These are phyloP conservation scores for Sarcophaga variegata DNA, from an alignment of 2,888 invertebrate genomes.

Conservation along the genomic window DNA sequence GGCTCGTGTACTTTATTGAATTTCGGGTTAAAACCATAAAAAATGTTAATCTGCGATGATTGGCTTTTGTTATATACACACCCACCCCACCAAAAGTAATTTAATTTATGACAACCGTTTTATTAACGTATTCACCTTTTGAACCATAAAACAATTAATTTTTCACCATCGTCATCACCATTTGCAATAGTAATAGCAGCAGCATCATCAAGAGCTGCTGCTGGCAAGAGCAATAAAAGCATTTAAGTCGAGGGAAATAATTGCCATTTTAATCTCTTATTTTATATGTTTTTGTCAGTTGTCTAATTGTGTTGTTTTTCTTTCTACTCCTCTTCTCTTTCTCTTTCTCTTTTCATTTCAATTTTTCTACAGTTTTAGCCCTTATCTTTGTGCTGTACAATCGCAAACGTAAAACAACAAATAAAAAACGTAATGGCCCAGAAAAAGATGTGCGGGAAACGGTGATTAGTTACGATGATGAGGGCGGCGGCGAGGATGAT, in stretches of 20 bases:
- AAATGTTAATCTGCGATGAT: slow-evolving; percentile 39
- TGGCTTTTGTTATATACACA: not conserved
- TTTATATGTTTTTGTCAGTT: not conserved
- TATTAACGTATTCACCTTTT: slow-evolving; percentile 41
- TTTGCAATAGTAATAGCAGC: not conserved
- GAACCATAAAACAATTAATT: slow-evolving; percentile 61
- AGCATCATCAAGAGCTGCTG: too few species aligned
- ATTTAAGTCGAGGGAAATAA: not conserved
- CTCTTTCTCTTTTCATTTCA: not conserved
- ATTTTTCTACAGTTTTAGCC: slow-evolving; percentile 88
- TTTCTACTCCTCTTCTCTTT: not conserved
- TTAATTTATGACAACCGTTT: slow-evolving; percentile 52
- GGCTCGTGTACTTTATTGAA: slow-evolving; percentile 18
- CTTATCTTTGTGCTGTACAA: slow-evolving; percentile 98
- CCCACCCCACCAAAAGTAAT: not conserved
- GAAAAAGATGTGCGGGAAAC: slow-evolving; percentile 99
- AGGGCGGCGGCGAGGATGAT: slow-evolving; percentile 99
- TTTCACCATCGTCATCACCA: not conserved
- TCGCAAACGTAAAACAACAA: slow-evolving; percentile 90
- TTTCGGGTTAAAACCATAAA: slow-evolving; percentile 30
- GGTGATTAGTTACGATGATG: slow-evolving; percentile 99
- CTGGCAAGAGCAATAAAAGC: not conserved
- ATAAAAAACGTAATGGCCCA: slow-evolving; percentile 96
- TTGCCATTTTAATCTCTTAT: not conserved
- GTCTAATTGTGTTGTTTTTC: not conserved